phyloP scores from a whole-genome alignment of 2,888 invertebrate genomes.

The Halocaridina rubra region DNA sequence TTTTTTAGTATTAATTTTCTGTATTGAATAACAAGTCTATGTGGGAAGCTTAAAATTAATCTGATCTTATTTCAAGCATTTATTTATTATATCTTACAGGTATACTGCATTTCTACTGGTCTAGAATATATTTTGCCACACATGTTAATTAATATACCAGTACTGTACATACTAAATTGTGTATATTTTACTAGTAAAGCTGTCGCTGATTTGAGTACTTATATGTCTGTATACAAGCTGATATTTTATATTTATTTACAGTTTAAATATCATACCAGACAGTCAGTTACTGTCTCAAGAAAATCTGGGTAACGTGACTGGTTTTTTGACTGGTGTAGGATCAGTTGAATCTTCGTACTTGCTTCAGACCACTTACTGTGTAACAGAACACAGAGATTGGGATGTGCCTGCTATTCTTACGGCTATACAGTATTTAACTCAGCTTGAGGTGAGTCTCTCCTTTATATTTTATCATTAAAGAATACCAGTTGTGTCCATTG shows the following conservation, averaged over 20 bases:
- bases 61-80: no score
- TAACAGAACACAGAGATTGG: slow-evolving; percentile 74
- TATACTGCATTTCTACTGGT: no score
- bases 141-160: no score
- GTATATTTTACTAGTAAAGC: no score
- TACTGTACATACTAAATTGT: no score
- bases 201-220: background rate
- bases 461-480: no score
- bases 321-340: slow-evolving; percentile 82
- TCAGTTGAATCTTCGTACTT: slow-evolving; percentile 84
- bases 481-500: no score
- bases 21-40: no score
- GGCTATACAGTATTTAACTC: slow-evolving; percentile 86
- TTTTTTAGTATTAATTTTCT: no score
- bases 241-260: slow-evolving; percentile 64
- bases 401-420: slow-evolving; percentile 81
- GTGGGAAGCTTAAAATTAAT: no score
- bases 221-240: background rate
- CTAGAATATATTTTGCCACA: no score
- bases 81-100: no score
- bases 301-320: slow-evolving; percentile 68
- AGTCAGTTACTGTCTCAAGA: slow-evolving; percentile 68
- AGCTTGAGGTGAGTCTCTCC: slow-evolving; percentile 83
- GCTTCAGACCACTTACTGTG: slow-evolving; percentile 77
- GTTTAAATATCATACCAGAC: slow-evolving; percentile 70